Base-by-base conservation (phyloP, 2,113 vertebrate species). In the Tetrao urogallus region DNA sequence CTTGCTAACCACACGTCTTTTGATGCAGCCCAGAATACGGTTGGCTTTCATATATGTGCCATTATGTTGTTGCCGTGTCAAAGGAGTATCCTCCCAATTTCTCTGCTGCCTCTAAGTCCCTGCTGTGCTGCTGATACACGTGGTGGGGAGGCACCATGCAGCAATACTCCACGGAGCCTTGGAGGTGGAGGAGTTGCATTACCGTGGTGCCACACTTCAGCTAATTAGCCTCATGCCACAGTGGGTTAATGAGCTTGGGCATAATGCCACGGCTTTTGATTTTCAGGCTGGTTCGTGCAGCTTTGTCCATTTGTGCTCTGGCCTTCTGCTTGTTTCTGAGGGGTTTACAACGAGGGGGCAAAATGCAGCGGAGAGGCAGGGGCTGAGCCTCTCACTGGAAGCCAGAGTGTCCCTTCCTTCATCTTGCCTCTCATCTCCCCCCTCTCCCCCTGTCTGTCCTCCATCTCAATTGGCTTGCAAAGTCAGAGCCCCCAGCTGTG, bases 401-500 rank as follows among this genome's bases (percentile, higher is more conserved):
- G 12, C n/a, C 11, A 14, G 34, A n/a, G 36, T 22, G 27, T 52
- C 24, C 32, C 36, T 72, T 58, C 16, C 38, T 93, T 27, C 73
- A n/a, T 42, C n/a, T 88, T 45, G 1, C 42, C 58, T 81, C 16
- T 61, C 9, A n/a, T 43, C 58, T 84, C 70, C 36, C 54, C 32
- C 65, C 12, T 11, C 50, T 24, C 28, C 48, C 52, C 3, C 11
- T 80, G 6, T 50, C 6, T 3, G 0, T 67, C 69, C 83, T 81
- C 67, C 72, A 61, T 86, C 60, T 69, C 86, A 70, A 72, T 94
- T 43, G 1, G 70, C 86, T 96, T 81, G 70, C 83, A 86, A 77
- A 95, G 82, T 88, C 90, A 88, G 93, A 94, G 92, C 86, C 73
- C 94, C 89, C 94, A 90, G 80, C 92, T 94, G 95, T 90, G 95